Evolutionary conservation across 2,113 vertebrate species (phyloP).

Genomic region (Oncorhynchus masou): DNA sequence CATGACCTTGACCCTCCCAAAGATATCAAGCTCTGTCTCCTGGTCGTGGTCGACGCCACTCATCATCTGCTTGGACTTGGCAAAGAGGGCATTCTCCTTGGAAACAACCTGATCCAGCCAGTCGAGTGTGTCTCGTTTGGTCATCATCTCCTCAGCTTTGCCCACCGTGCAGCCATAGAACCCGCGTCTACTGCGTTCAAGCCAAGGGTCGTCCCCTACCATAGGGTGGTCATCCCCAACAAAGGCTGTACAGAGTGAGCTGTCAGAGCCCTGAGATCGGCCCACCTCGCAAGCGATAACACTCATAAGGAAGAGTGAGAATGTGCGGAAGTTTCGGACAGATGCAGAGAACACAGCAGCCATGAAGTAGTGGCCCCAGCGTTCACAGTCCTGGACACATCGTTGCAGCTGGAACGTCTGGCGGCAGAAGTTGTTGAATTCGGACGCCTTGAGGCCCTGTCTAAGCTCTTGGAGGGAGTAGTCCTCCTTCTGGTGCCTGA

Average conservation of each 20-base stretch:
- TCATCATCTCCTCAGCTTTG: conserved; percentile 33
- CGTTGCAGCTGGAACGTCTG: conserved; percentile 61
- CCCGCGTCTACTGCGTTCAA: conserved; percentile 27
- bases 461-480: conserved; percentile 49
- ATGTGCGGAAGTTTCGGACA: conserved; percentile 60
- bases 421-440: conserved; percentile 61
- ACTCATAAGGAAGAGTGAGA: conserved; percentile 67
- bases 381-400: conserved; percentile 59
- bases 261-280: conserved; percentile 29
- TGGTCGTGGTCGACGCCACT: conserved; percentile 31
- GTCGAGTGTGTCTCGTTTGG: conserved; percentile 30
- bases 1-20: conserved; percentile 66
- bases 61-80: conserved; percentile 56
- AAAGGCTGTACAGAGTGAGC: conserved; percentile 55
- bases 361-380: conserved; percentile 66
- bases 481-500: conserved; percentile 19
- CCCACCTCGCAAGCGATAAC: conserved; percentile 65
- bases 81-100: conserved; percentile 59
- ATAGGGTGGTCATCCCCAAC: conserved; percentile 60
- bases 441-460: conserved; percentile 47
- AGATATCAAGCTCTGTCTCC: conserved; percentile 61
- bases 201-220: conserved; percentile 42
- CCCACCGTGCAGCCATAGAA: conserved; percentile 59
- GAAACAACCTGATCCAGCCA: conserved; percentile 62
- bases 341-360: conserved; percentile 62